phyloP scores from a whole-genome alignment of 2,113 vertebrate species.

The Pygoscelis antarcticus region DNA sequence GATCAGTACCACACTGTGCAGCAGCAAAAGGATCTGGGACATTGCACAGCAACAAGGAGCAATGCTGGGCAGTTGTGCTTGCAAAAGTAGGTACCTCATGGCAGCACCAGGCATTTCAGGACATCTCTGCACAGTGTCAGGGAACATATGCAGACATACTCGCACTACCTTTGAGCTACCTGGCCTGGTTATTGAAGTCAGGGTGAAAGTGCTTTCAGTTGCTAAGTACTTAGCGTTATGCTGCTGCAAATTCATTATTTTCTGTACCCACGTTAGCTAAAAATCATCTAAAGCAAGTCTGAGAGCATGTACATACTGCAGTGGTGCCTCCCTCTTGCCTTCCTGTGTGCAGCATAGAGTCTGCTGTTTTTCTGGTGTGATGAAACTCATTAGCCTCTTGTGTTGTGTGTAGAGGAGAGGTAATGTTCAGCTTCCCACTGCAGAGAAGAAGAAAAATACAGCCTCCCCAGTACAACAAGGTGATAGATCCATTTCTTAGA shows the following conservation, averaged over 20 bases:
- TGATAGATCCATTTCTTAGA: neutral
- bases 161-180: neutral
- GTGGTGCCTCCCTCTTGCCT: neutral
- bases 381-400: neutral
- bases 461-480: neutral
- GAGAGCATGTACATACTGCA: neutral
- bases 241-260: neutral
- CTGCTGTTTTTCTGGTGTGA: neutral
- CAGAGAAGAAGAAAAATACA: neutral
- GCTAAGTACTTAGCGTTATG: neutral
- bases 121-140: neutral
- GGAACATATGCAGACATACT: too few relatives aligned
- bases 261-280: neutral
- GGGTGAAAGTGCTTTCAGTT: neutral
- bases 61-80: neutral
- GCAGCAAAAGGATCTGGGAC: neutral
- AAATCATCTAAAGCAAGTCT: neutral
- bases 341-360: neutral
- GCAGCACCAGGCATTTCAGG: neutral
- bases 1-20: neutral
- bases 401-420: neutral
- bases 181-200: neutral
- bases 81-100: neutral
- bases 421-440: neutral
- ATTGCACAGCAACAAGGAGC: neutral